These are phyloP conservation scores for Psittacara wagleri DNA, from an alignment of 2,113 vertebrate genomes.

Conservation along the genomic window DNA sequence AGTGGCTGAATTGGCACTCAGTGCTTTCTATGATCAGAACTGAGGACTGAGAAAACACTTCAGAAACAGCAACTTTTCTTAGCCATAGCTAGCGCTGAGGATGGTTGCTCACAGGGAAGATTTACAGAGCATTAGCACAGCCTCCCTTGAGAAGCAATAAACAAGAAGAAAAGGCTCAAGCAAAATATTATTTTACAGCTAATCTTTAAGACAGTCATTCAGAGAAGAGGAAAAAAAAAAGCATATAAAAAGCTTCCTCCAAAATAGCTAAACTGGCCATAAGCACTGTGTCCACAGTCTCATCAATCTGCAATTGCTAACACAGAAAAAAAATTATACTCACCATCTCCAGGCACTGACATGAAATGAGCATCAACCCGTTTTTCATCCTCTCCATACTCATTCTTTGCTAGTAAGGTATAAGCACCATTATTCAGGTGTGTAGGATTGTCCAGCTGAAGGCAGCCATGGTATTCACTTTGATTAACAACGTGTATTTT, in stretches of 20 bases:
- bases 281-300: not conserved
- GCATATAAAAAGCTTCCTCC: not conserved
- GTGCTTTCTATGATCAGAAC: not conserved
- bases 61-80: not conserved
- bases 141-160: not conserved
- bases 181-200: not conserved
- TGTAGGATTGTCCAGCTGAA: conserved; percentile 94
- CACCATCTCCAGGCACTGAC: conserved; percentile 84
- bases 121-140: not conserved
- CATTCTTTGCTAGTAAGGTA: conserved; percentile 85
- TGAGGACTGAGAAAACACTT: not conserved
- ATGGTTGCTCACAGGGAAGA: not conserved
- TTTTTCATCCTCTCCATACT: conserved; percentile 82
- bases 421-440: conserved; percentile 95
- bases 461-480: conserved; percentile 94
- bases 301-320: not conserved
- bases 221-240: not conserved
- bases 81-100: not conserved
- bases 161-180: not conserved
- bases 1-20: not conserved
- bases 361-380: conserved; percentile 91
- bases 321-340: conserved; percentile 45
- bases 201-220: not conserved
- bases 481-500: conserved; percentile 89
- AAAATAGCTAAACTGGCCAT: not conserved